phyloP scores from a whole-genome alignment of 2,888 invertebrate genomes.

The Ornithoptera priamus region DNA sequence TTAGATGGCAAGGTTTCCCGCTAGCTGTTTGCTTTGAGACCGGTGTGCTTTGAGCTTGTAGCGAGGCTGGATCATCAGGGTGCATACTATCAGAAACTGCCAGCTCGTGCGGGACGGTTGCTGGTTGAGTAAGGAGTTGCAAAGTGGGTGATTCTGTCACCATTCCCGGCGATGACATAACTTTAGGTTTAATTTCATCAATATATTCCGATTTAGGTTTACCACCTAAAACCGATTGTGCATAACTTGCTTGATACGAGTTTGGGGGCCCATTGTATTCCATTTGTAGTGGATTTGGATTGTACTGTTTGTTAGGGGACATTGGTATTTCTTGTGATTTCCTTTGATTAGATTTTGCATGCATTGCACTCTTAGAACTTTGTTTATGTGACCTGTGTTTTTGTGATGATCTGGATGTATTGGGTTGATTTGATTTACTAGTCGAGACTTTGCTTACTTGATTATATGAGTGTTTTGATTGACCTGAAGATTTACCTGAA shows the following conservation, averaged over 20 bases:
- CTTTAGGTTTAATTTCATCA: conserved; percentile 61
- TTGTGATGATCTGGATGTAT: conserved; percentile 52
- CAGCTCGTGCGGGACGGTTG: conserved; percentile 60
- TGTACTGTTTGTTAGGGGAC: conserved; percentile 60
- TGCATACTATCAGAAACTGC: conserved; percentile 55
- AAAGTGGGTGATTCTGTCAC: conserved; percentile 64
- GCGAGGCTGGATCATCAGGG: conserved; percentile 54
- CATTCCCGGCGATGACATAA: conserved; percentile 57
- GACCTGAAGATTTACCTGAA: conserved; percentile 72
- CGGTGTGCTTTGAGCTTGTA: conserved; percentile 58
- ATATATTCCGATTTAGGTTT: conserved; percentile 62
- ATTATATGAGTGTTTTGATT: conserved; percentile 76
- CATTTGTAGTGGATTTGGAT: conserved; percentile 49
- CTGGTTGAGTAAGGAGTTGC: conserved; percentile 66
- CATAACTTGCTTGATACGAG: conserved; percentile 73
- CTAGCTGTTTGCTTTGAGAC: conserved; percentile 47
- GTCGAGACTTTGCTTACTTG: conserved; percentile 78
- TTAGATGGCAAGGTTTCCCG: conserved; percentile 66
- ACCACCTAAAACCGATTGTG: conserved; percentile 63
- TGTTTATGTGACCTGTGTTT: conserved; percentile 58
- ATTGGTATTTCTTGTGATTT: conserved; percentile 54
- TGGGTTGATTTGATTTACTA: conserved; percentile 69
- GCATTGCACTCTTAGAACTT: conserved; percentile 31
- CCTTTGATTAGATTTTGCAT: conserved; percentile 49
- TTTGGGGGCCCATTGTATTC: conserved; percentile 67